Percentiles rank a stretch among this genome's conserved stretches.
phyloP scores from a whole-genome alignment of 2,113 vertebrate species.

The Nibea albiflora region DNA sequence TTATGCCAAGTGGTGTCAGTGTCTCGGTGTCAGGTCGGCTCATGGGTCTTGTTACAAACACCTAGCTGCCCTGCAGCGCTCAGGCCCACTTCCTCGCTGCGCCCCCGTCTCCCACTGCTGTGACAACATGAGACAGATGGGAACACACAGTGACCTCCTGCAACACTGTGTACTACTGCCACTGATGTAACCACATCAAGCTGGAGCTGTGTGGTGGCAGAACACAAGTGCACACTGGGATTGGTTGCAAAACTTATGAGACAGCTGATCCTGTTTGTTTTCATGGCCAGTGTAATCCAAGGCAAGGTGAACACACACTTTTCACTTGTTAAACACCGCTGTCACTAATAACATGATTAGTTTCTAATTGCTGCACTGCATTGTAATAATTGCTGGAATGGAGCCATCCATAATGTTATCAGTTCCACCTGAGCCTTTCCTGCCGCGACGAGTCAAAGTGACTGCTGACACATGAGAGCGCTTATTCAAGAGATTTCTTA shows the following conservation, averaged over 20 bases:
- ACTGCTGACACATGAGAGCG: not conserved
- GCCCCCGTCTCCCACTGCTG: slow-evolving; percentile 13
- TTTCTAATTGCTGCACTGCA: not conserved
- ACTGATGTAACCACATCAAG: not conserved
- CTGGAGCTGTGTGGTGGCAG: not conserved
- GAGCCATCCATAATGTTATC: not conserved
- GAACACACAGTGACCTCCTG: slow-evolving; percentile 28
- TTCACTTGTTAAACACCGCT: not conserved
- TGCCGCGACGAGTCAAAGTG: not conserved
- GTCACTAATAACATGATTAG: not conserved
- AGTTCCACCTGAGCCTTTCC: not conserved
- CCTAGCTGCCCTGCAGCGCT: slow-evolving; percentile 14
- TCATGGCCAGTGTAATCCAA: not conserved
- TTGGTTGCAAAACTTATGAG: not conserved
- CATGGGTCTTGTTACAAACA: slow-evolving; percentile 50
- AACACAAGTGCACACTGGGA: not conserved
- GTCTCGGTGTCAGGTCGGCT: slow-evolving; percentile 48
- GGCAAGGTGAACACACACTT: not conserved
- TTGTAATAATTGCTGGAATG: not conserved
- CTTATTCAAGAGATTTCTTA: too few relatives aligned
- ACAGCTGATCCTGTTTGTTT: not conserved
- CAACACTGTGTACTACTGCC: not conserved
- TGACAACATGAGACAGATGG: slow-evolving; percentile 47
- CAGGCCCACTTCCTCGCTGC: slow-evolving; percentile 17
- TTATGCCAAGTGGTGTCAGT: slow-evolving; percentile 57